Percentiles rank a stretch among this genome's conserved stretches.
phyloP scores from a whole-genome alignment of 2,113 vertebrate genomes.

The Mystacornis crossleyi region DNA sequence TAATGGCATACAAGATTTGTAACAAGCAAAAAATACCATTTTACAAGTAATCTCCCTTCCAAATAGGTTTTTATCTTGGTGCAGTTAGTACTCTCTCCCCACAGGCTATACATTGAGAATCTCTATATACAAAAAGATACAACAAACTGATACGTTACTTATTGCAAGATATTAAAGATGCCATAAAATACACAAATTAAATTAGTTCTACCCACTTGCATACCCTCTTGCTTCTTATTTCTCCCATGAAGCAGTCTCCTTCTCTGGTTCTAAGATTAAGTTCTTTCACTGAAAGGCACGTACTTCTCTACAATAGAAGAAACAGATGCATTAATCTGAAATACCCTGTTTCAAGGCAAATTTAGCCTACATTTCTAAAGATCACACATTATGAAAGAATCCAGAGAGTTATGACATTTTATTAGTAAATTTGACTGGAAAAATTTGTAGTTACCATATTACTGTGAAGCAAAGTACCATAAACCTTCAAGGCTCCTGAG shows the following conservation, averaged over 20 bases:
- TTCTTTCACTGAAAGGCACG: conserved; percentile 77
- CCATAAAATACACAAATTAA: conserved; percentile 61
- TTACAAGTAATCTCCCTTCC: conserved; percentile 27
- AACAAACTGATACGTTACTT: conserved; percentile 66
- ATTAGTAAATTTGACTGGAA: not conserved
- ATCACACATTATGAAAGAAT: not conserved
- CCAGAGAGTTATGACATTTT: not conserved
- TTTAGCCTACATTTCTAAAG: not conserved
- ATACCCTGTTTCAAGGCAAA: not conserved
- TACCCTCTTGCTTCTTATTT: conserved; percentile 68
- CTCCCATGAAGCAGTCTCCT: conserved; percentile 60
- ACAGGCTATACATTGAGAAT: conserved; percentile 23
- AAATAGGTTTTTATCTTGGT: conserved; percentile 33
- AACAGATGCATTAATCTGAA: conserved; percentile 29
- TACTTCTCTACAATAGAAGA: conserved; percentile 74
- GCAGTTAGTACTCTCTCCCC: not conserved
- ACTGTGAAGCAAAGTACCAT: not conserved
- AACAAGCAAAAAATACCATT: conserved; percentile 55
- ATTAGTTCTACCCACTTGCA: not conserved
- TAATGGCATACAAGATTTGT: conserved; percentile 22
- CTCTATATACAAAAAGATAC: conserved; percentile 62
- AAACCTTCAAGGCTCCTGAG: not conserved
- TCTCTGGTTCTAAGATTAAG: conserved; percentile 67
- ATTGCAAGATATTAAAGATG: conserved; percentile 63
- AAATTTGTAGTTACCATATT: not conserved